Evolutionary conservation across 2,888 invertebrate species (phyloP).

Genomic region (Drosophila longiperda): DNA sequence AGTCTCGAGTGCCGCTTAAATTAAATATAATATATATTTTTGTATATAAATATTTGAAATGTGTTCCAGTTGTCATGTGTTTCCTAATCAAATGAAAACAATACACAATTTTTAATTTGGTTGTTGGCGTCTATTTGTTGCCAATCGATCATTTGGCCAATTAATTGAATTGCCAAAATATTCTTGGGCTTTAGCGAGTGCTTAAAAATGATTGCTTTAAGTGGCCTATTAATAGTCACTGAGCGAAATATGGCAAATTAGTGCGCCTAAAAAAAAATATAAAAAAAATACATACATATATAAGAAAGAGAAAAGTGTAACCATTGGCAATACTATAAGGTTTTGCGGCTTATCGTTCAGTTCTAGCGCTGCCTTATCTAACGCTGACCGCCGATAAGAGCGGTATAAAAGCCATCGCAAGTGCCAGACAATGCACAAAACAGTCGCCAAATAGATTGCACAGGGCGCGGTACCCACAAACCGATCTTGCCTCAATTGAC

Average conservation of each 20-base stretch:
- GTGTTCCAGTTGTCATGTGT: conserved; percentile 33
- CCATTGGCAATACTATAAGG: conserved; percentile 28
- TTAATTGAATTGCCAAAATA: conserved; percentile 31
- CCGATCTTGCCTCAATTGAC: conserved; percentile 1
- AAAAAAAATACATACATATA: background rate
- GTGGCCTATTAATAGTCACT: conserved; percentile 64
- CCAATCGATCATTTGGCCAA: conserved; percentile 12
- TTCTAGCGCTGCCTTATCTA: conserved; percentile 48
- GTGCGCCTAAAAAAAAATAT: background rate
- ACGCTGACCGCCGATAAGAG: conserved; percentile 72
- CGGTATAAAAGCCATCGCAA: conserved; percentile 60
- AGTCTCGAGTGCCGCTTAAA: conserved; percentile 24
- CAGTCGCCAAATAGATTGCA: conserved; percentile 62
- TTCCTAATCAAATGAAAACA: conserved; percentile 16
- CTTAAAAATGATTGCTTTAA: conserved; percentile 36
- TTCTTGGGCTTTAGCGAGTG: conserved; percentile 44
- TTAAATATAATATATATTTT: background rate
- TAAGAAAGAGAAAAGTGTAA: background rate
- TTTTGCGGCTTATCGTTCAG: conserved; percentile 57
- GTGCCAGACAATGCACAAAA: conserved; percentile 52
- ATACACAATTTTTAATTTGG: conserved; percentile 7
- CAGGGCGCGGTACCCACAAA: conserved; percentile 38
- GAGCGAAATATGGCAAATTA: conserved; percentile 67
- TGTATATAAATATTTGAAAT: background rate
- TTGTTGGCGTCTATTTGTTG: background rate